Conservation (phyloP, 2,113 vertebrate species). For the Rhabdomys dilectus region DNA sequence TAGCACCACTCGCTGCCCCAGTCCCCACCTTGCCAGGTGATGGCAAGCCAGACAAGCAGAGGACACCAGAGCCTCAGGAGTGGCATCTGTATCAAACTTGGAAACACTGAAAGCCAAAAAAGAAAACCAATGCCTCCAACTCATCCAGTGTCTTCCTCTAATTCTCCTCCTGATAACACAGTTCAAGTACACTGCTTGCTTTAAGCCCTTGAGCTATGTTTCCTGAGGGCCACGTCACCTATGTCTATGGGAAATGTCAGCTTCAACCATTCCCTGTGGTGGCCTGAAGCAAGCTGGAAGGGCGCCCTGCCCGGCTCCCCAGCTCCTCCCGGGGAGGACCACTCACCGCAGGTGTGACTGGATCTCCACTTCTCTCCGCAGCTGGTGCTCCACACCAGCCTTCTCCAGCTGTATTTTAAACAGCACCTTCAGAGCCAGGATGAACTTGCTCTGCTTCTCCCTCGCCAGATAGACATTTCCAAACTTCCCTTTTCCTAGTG, state of each 20-base stretch:
- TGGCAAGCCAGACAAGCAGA: neutral
- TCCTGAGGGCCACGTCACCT: neutral
- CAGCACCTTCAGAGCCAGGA: slow-evolving; percentile 96
- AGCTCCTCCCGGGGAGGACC: neutral
- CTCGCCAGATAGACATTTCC: slow-evolving; percentile 98
- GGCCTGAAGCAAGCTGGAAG: neutral
- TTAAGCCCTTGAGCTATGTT: neutral
- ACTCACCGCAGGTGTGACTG: slow-evolving; percentile 97
- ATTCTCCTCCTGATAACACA: neutral
- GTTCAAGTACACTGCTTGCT: neutral
- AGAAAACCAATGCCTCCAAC: neutral
- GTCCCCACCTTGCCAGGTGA: neutral
- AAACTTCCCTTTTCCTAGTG: slow-evolving; percentile 98
- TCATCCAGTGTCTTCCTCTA: neutral
- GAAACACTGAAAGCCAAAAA: neutral
- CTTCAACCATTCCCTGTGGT: neutral
- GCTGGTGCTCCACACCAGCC: slow-evolving; percentile 96
- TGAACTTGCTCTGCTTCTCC: slow-evolving; percentile 96
- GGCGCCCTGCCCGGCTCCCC: neutral
- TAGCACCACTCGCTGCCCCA: neutral
- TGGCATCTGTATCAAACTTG: neutral
- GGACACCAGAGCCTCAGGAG: neutral
- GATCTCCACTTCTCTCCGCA: slow-evolving; percentile 97
- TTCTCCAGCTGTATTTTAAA: slow-evolving; percentile 98
- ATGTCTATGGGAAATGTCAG: neutral